Evolutionary conservation across 2,888 invertebrate species (phyloP), one percentile per base, ranked within the genome.

Genomic region (Resseliella maxima): DNA sequence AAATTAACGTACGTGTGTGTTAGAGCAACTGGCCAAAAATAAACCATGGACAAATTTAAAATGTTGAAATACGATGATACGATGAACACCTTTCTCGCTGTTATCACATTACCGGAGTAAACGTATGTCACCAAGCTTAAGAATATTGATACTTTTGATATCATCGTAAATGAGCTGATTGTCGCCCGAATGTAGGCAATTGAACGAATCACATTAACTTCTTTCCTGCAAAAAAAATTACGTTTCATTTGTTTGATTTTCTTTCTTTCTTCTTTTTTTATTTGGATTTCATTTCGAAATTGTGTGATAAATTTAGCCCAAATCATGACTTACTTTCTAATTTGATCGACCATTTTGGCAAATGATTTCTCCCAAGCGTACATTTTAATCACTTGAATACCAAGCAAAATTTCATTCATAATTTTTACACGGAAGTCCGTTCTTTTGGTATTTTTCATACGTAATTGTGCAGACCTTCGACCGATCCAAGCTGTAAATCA

Each of bases 351-450:
- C 46, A 97, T 92, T 59, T 92, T 92, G 0, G 94, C 94, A 89
- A 97, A 97, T 0, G 95, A 95, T 59, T 93, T 93, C 90, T 97
- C 97, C 95, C 97, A 97, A 0, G 96, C 95, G 89, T 96, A 97
- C 96, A 97, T 97, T 90, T 97, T 97, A 88, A 97, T 95, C 0
- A 96, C 95, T 87, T 96, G 94, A 88, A 97, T 95, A 1, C 96
- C 96, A 86, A 94, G 94, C 45, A 97, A 94, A 0, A 97, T 95
- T 90, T 97, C 98, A 89, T 96, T 97, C 97, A 98, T 98, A 0
- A 98, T 90, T 38, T 96, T 92, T 0, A 98, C 95, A 6, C 98
- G 92, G 88, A 96, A 93, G 91, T 98, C 98, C 0, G 98, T 97
- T 86, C 95, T 92, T 50, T 94, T 90, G 0, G 97, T 96, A 0